Evolutionary conservation across 92 coral and sea anemone genomes (phyloP).

Genomic region (Montipora capitata): DNA sequence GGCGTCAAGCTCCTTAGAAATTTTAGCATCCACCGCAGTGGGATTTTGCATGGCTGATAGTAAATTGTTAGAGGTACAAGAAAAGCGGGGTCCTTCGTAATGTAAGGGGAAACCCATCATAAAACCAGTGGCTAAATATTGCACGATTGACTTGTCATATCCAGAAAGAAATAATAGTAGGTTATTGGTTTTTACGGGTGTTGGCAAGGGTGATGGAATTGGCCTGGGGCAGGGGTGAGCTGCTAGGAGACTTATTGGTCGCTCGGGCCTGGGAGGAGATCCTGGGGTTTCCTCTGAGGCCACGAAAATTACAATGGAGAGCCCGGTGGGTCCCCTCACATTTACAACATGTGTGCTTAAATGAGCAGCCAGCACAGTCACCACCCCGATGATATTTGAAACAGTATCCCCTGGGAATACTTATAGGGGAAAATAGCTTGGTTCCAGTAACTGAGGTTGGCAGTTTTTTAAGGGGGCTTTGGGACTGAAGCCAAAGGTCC

Average conservation of each 20-base stretch:
- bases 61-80: constrained; percentile 26
- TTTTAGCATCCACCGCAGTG: constrained; percentile 12
- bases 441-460: background rate
- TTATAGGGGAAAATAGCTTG: background rate
- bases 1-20: constrained; percentile 32
- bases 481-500: background rate
- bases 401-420: background rate
- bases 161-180: background rate
- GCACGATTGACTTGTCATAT: background rate
- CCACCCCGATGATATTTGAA: too few relatives aligned
- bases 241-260: background rate
- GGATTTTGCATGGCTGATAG: constrained; percentile 37
- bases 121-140: constrained; percentile 36
- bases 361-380: too few relatives aligned
- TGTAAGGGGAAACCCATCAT: constrained; percentile 51
- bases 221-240: background rate
- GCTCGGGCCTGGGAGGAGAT: background rate
- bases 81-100: constrained; percentile 27
- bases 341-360: too few relatives aligned
- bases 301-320: too few relatives aligned
- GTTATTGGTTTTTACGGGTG: background rate
- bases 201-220: background rate
- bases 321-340: too few relatives aligned
- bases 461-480: background rate
- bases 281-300: too few relatives aligned